phyloP scores from a whole-genome alignment of 2,888 invertebrate species.

The Diloba caeruleocephala region DNA sequence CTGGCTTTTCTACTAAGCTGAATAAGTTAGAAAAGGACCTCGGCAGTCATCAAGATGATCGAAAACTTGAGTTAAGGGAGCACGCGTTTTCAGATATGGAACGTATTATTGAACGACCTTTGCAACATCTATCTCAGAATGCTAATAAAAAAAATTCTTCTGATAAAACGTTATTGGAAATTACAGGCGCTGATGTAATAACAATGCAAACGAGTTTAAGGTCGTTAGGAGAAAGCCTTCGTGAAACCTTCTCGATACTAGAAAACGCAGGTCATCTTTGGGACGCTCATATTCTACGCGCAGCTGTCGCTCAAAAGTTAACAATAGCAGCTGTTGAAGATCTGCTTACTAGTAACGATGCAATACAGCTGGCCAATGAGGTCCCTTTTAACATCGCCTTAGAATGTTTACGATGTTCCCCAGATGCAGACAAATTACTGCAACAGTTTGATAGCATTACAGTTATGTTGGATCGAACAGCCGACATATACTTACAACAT shows the following conservation, averaged over 20 bases:
- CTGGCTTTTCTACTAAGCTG: slow-evolving; percentile 65
- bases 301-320: slow-evolving; percentile 74
- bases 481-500: slow-evolving; percentile 69
- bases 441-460: slow-evolving; percentile 60
- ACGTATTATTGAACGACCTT: slow-evolving; percentile 57
- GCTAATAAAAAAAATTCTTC: slow-evolving; percentile 30
- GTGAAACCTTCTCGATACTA: slow-evolving; percentile 70
- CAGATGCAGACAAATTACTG: slow-evolving; percentile 72
- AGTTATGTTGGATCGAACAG: slow-evolving; percentile 63
- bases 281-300: slow-evolving; percentile 76
- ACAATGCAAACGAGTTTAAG: slow-evolving; percentile 70
- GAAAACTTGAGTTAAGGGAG: too few relatives aligned
- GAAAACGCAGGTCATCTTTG: slow-evolving; percentile 76
- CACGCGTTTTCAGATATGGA: slow-evolving; percentile 48
- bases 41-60: slow-evolving; percentile 42
- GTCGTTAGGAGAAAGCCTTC: slow-evolving; percentile 71
- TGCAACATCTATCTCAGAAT: slow-evolving; percentile 51
- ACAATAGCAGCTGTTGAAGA: slow-evolving; percentile 80
- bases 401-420: slow-evolving; percentile 68
- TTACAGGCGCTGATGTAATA: slow-evolving; percentile 55
- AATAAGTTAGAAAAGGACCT: slow-evolving; percentile 64
- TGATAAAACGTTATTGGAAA: slow-evolving; percentile 48
- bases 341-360: slow-evolving; percentile 73
- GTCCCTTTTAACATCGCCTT: slow-evolving; percentile 70
- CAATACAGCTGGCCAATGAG: slow-evolving; percentile 71